These are phyloP conservation scores for Lapara coniferarum DNA, from an alignment of 2,888 invertebrate genomes.

Conservation along the genomic window DNA sequence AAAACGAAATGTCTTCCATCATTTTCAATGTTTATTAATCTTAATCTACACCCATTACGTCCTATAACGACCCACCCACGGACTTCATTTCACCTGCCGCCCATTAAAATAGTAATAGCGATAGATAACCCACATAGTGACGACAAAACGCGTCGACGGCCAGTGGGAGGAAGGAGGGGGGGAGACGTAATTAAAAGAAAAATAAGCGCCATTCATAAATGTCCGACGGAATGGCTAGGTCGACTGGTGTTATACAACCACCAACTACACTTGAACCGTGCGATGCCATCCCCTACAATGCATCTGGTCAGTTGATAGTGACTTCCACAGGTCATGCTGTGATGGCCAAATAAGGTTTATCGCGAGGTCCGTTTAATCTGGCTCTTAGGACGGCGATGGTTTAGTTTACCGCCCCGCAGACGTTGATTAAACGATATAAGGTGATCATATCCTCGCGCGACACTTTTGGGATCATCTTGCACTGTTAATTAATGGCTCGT, in stretches of 20 bases:
- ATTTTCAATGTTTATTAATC: neutral
- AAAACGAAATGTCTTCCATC: no score
- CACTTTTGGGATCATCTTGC: conserved; percentile 59
- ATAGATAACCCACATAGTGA: conserved; percentile 36
- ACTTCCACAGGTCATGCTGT: conserved; percentile 47
- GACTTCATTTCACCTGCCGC: conserved; percentile 11
- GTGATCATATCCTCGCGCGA: conserved; percentile 63
- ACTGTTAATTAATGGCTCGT: conserved; percentile 55
- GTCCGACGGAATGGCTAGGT: conserved; percentile 71
- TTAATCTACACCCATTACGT: neutral
- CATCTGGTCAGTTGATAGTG: conserved; percentile 29
- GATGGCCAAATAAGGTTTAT: conserved; percentile 66
- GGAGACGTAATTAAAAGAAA: conserved; percentile 81
- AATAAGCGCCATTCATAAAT: conserved; percentile 81
- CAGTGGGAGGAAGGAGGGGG: conserved; percentile 58
- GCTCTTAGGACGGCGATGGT: conserved; percentile 71
- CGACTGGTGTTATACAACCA: conserved; percentile 66
- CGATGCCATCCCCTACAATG: conserved; percentile 37
- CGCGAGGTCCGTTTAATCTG: conserved; percentile 76
- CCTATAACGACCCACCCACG: neutral
- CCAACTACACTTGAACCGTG: conserved; percentile 55
- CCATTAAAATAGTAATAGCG: neutral
- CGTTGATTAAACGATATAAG: conserved; percentile 69
- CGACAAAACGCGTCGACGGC: conserved; percentile 60
- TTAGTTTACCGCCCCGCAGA: conserved; percentile 57